Evolutionary conservation across 1,140 invertebrate genomes (phyloP).

Genomic region (Varroa destructor): DNA sequence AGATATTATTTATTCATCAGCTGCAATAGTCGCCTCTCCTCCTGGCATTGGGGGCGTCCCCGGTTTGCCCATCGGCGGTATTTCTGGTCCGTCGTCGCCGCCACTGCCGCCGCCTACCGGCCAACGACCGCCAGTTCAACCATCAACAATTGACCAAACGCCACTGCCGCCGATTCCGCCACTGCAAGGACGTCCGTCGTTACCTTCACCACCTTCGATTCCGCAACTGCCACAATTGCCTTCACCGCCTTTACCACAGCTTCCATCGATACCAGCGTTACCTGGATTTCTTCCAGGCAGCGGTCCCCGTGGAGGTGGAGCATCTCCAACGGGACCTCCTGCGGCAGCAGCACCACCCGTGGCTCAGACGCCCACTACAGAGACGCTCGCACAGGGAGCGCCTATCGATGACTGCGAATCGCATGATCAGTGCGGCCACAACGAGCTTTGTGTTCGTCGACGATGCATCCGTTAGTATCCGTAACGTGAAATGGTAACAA

Average conservation of each 20-base stretch:
- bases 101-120: background rate
- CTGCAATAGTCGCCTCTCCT: background rate
- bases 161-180: too few species aligned
- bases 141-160: too few species aligned
- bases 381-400: background rate
- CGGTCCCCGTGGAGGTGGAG: background rate
- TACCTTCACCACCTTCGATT: too few species aligned
- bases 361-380: background rate
- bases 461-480: conserved; percentile 5
- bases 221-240: conserved; percentile 7
- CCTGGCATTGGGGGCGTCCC: conserved; percentile 23
- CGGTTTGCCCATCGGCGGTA: background rate
- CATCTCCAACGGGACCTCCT: background rate
- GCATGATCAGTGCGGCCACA: conserved; percentile 15
- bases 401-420: conserved; percentile 19
- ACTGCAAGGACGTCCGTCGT: too few species aligned
- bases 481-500: too few species aligned
- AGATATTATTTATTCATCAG: too few species aligned
- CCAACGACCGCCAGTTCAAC: too few species aligned
- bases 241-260: background rate
- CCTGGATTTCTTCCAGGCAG: conserved; percentile 18
- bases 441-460: conserved; percentile 19
- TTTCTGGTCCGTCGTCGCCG: background rate
- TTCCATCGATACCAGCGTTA: conserved; percentile 3
- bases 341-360: background rate